Percentiles rank a stretch among this genome's conserved stretches.
These are phyloP conservation scores for Oncopeltus fasciatus DNA, from an alignment of 1,140 invertebrate species.

Conservation along the genomic window DNA sequence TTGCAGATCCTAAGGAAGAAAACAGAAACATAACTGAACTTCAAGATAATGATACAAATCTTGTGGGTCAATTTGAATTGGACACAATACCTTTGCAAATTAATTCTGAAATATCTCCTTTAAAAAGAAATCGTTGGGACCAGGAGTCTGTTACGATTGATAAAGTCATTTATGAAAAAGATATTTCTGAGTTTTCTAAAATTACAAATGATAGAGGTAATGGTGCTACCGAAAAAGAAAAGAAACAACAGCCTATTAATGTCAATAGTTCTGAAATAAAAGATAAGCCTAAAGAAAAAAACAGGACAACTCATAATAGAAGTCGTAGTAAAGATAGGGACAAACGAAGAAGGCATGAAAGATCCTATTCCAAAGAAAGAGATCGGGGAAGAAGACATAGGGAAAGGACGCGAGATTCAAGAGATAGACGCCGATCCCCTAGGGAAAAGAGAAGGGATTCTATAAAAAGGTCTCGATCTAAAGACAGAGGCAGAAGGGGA, in stretches of 20 bases:
- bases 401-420: background rate
- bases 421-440: background rate
- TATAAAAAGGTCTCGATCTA: background rate
- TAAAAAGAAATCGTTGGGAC: background rate
- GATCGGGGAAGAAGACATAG: background rate
- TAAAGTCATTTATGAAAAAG: background rate
- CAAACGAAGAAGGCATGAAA: background rate
- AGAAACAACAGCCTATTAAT: too few relatives aligned
- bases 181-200: background rate
- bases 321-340: background rate
- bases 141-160: background rate
- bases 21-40: background rate
- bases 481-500: background rate
- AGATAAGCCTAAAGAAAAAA: background rate
- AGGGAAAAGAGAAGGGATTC: background rate
- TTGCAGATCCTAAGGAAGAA: background rate
- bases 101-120: background rate
- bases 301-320: background rate
- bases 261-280: too few relatives aligned
- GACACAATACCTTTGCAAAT: background rate
- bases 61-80: too few relatives aligned
- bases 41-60: background rate
- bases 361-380: background rate
- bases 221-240: background rate
- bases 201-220: background rate